Conservation (phyloP, 1,140 invertebrate genomes). For the Anastrepha obliqua region DNA sequence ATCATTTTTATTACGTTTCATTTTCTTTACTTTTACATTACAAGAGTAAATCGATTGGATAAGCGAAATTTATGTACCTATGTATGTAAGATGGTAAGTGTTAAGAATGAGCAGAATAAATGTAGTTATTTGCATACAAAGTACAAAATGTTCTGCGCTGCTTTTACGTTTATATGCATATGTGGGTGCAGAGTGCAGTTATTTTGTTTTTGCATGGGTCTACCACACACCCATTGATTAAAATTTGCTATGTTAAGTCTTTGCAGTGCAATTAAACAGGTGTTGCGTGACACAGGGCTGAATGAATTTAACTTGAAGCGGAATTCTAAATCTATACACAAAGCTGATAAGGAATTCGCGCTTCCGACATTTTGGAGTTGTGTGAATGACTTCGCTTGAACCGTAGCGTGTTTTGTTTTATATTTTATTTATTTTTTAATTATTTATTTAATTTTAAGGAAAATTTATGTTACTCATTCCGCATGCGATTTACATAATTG, state of each 20-base stretch:
- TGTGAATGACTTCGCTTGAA: background rate
- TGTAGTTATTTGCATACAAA: background rate
- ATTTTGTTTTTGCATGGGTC: background rate
- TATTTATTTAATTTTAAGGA: conserved; percentile 1
- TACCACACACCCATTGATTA: background rate
- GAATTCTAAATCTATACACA: background rate
- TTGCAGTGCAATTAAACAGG: background rate
- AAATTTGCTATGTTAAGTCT: background rate
- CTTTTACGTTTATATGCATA: background rate
- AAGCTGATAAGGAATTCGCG: background rate
- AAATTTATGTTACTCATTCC: background rate
- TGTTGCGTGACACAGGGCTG: background rate
- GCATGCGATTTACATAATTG: background rate
- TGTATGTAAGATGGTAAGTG: background rate
- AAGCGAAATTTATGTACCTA: conserved; percentile 2
- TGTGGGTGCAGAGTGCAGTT: no score
- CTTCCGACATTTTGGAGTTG: background rate
- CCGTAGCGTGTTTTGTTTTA: background rate
- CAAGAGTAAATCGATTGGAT: background rate
- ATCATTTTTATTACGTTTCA: background rate
- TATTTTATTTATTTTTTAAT: background rate
- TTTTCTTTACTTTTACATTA: background rate
- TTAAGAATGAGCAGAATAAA: background rate
- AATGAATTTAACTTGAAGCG: background rate
- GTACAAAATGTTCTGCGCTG: background rate